Evolutionary conservation across 2,797 vertebrate species (phyloP).

Genomic region (Vultur gryphus): DNA sequence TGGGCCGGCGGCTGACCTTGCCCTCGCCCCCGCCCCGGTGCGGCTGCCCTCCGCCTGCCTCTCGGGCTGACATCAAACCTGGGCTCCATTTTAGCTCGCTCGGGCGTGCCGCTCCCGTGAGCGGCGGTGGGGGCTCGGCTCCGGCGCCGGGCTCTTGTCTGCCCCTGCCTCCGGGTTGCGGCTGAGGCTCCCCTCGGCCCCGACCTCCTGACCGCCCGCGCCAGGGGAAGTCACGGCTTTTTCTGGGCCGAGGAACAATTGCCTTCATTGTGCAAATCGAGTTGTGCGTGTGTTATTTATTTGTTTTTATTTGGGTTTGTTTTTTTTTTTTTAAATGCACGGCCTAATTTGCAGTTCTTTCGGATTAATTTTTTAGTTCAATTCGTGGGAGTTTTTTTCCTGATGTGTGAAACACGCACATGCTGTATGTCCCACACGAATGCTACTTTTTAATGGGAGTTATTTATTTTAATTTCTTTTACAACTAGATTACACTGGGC

Average conservation of each 20-base stretch:
- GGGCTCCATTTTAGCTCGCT: conserved; percentile 79
- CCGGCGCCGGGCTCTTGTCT: not conserved
- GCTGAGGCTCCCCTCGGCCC: not conserved
- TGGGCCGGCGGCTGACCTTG: conserved; percentile 77
- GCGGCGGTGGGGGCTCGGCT: conserved; percentile 21
- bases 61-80: conserved; percentile 71
- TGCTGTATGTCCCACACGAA: not conserved
- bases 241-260: conserved; percentile 33
- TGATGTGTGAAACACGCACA: not conserved
- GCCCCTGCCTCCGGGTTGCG: not conserved
- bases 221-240: conserved; percentile 28
- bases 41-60: conserved; percentile 70
- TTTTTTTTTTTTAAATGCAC: not conserved
- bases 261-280: not conserved
- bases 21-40: conserved; percentile 78
- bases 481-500: not conserved
- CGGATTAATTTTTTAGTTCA: not conserved
- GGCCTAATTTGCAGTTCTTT: conserved; percentile 36
- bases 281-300: not conserved
- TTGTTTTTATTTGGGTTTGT: not conserved
- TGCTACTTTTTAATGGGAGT: not conserved
- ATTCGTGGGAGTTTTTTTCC: not conserved
- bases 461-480: conserved; percentile 32
- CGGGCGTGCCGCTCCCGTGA: conserved; percentile 45
- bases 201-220: conserved; percentile 12